phyloP scores from a whole-genome alignment of 2,797 vertebrate species.

The Leucoraja ocellata region DNA sequence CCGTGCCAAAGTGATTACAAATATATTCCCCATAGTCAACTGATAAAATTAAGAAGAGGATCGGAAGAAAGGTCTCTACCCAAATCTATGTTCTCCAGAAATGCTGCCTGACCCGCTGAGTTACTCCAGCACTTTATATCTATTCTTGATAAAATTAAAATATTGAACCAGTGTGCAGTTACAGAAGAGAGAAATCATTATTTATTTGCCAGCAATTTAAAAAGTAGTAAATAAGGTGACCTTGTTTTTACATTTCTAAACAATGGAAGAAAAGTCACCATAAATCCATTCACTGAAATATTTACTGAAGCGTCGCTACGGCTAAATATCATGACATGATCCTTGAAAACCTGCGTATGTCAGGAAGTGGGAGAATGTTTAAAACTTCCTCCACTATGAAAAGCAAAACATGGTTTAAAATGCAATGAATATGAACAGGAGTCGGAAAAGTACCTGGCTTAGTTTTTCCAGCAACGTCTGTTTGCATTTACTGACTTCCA shows the following conservation, averaged over 20 bases:
- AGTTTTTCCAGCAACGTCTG: too few relatives aligned
- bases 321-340: neutral
- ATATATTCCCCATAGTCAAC: neutral
- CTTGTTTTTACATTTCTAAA: neutral
- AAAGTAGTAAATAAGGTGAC: neutral
- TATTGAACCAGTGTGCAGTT: neutral
- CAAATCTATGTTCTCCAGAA: too few relatives aligned
- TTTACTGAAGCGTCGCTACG: neutral
- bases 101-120: too few relatives aligned
- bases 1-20: neutral
- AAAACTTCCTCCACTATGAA: neutral
- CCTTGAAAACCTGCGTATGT: neutral
- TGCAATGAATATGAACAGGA: neutral
- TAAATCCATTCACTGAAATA: neutral
- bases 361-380: neutral
- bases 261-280: neutral
- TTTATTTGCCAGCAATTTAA: neutral
- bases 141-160: neutral
- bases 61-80: too few relatives aligned
- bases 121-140: neutral
- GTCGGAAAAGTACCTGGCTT: too few relatives aligned
- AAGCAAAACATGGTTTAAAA: neutral
- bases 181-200: neutral
- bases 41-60: too few relatives aligned
- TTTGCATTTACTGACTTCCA: too few relatives aligned